phyloP scores from a whole-genome alignment of 2,113 vertebrate species.

The Hydropotes inermis region DNA sequence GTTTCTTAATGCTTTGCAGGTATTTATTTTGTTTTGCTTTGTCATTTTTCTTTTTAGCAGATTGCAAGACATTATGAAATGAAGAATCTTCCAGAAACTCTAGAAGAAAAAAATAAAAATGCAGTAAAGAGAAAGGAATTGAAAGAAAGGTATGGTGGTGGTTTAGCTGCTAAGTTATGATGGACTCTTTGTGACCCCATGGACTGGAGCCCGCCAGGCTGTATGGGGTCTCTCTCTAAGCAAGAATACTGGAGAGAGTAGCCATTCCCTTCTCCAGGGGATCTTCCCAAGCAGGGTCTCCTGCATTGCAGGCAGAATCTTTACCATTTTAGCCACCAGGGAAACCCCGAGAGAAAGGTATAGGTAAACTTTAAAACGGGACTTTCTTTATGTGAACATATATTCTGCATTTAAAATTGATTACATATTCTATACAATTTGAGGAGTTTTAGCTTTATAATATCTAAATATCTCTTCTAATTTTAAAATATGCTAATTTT shows the following conservation, averaged over 20 bases:
- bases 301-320: background rate
- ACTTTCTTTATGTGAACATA: background rate
- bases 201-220: background rate
- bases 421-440: background rate
- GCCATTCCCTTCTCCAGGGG: background rate
- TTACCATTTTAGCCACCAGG: background rate
- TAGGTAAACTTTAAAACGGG: constrained; percentile 61
- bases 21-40: constrained; percentile 58
- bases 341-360: background rate
- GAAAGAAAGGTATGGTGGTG: constrained; percentile 59
- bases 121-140: constrained; percentile 70
- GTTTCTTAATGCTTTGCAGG: background rate
- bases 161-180: background rate
- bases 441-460: background rate
- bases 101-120: constrained; percentile 69
- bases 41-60: constrained; percentile 70
- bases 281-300: background rate
- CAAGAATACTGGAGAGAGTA: background rate
- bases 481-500: constrained; percentile 39
- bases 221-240: too few relatives aligned
- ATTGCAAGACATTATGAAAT: constrained; percentile 68
- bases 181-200: background rate
- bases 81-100: constrained; percentile 60
- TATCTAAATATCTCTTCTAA: constrained; percentile 13
- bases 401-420: constrained; percentile 31